These are phyloP conservation scores for Coptotermes formosanus DNA, from an alignment of 1,140 invertebrate species.

Conservation along the genomic window DNA sequence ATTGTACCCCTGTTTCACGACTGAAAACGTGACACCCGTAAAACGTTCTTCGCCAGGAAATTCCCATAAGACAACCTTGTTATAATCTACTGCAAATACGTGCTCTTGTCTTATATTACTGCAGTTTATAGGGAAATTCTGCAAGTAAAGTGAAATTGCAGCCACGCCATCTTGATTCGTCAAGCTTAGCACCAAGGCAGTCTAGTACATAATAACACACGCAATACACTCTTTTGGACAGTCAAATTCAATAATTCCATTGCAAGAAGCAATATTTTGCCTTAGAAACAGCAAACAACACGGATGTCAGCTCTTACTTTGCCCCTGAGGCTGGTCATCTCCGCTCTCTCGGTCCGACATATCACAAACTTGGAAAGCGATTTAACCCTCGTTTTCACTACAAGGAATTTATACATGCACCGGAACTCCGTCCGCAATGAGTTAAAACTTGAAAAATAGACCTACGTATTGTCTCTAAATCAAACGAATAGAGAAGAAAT, in stretches of 20 bases:
- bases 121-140: background rate
- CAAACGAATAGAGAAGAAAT: background rate
- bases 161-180: constrained; percentile 34
- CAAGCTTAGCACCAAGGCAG: constrained; percentile 22
- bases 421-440: constrained; percentile 33
- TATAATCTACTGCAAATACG: background rate
- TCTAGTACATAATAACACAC: background rate
- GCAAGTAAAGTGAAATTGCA: background rate
- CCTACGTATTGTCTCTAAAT: background rate
- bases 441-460: constrained; percentile 28
- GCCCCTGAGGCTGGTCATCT: constrained; percentile 55
- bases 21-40: background rate
- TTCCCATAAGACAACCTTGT: background rate
- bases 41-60: background rate
- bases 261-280: background rate
- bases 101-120: background rate
- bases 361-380: constrained; percentile 44
- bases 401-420: constrained; percentile 40
- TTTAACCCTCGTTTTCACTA: constrained; percentile 40
- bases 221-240: constrained; percentile 7
- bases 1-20: background rate
- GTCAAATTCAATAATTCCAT: constrained; percentile 22
- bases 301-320: constrained; percentile 48
- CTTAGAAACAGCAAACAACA: constrained; percentile 10
- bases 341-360: constrained; percentile 61